phyloP scores from a whole-genome alignment of 2,888 invertebrate species.

The Diarsia dahlii region DNA sequence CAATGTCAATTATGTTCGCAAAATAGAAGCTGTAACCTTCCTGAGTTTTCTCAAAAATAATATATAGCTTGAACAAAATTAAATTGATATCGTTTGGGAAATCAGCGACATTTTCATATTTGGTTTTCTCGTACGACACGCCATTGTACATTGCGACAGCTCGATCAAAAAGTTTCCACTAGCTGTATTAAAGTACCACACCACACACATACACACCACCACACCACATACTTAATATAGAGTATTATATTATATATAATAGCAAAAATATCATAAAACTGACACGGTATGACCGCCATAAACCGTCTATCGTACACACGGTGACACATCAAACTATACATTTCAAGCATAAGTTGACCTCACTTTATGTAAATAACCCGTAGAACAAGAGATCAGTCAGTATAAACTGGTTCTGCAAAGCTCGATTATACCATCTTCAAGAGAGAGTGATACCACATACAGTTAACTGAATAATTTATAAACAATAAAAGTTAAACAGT shows the following conservation, averaged over 20 bases:
- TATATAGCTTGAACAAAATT: background rate
- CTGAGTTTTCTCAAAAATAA: background rate
- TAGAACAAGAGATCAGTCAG: no score
- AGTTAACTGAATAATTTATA: constrained; percentile 46
- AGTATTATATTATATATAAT: no score
- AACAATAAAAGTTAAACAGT: constrained; percentile 50
- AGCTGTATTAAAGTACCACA: constrained; percentile 15
- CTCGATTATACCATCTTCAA: constrained; percentile 13
- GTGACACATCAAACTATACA: no score
- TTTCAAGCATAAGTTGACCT: no score
- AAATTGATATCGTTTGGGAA: background rate
- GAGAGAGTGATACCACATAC: constrained; percentile 40
- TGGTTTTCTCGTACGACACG: background rate
- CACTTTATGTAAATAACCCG: no score
- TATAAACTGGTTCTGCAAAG: no score
- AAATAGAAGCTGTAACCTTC: background rate
- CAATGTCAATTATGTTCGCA: background rate
- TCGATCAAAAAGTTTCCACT: constrained; percentile 35
- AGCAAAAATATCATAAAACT: constrained; percentile 50
- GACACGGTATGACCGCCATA: constrained; percentile 25
- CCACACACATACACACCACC: no score
- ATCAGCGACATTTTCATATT: background rate
- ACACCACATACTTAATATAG: no score
- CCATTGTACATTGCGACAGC: background rate
- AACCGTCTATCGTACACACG: constrained; percentile 20